Evolutionary conservation across 2,113 vertebrate genomes (phyloP).

Genomic region (Alaudala cheleensis): DNA sequence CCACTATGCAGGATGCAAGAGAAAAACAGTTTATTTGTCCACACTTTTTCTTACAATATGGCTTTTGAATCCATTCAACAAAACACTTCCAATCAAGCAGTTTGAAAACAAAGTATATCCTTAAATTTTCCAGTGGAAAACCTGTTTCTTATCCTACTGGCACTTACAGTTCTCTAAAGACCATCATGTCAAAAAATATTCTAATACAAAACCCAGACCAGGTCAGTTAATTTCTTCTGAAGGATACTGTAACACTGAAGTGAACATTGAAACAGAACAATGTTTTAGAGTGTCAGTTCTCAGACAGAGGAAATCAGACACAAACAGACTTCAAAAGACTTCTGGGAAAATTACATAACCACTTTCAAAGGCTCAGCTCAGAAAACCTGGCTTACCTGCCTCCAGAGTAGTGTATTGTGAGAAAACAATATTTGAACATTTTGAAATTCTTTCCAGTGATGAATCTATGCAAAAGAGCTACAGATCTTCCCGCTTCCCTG

Average conservation of each 20-base stretch:
- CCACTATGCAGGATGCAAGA: fast-evolving
- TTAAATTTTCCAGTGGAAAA: neutral
- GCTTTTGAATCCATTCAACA: neutral
- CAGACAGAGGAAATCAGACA: neutral
- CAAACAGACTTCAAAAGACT: neutral
- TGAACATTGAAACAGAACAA: neutral
- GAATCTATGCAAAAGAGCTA: neutral
- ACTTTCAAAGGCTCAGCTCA: neutral
- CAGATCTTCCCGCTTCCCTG: neutral
- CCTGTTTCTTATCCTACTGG: neutral
- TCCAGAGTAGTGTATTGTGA: neutral
- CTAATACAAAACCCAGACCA: neutral
- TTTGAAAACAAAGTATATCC: neutral
- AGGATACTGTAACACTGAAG: neutral
- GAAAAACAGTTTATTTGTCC: neutral
- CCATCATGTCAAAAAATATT: neutral
- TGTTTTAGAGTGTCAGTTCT: neutral
- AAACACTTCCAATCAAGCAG: neutral
- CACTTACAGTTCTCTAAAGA: neutral
- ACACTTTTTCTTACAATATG: neutral
- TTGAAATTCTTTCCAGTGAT: neutral
- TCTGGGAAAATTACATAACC: neutral
- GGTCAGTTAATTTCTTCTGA: neutral
- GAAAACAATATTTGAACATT: neutral
- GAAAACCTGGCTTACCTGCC: neutral